phyloP scores from a whole-genome alignment of 1,140 invertebrate species.

The Lasioglossum albipes region DNA sequence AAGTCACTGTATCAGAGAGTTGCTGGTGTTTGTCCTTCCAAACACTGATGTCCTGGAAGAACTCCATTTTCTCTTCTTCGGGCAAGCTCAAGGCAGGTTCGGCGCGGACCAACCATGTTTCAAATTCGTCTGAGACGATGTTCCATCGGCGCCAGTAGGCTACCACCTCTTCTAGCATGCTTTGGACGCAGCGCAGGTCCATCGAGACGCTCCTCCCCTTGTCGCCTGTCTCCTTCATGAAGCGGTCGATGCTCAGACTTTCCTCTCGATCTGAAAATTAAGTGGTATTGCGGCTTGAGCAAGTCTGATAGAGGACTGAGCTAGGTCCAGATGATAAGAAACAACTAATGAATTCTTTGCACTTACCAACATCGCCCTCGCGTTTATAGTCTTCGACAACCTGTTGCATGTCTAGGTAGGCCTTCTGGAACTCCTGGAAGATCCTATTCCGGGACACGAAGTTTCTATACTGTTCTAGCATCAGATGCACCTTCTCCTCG shows the following conservation, averaged over 20 bases:
- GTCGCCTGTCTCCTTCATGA: constrained; percentile 91
- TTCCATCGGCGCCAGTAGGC: constrained; percentile 94
- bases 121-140: constrained; percentile 86
- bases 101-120: constrained; percentile 89
- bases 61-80: constrained; percentile 93
- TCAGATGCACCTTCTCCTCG: constrained; percentile 89
- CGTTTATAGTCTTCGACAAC: constrained; percentile 94
- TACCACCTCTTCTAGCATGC: constrained; percentile 93
- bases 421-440: constrained; percentile 96
- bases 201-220: constrained; percentile 94
- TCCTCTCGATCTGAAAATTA: constrained; percentile 85
- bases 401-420: constrained; percentile 94
- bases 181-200: constrained; percentile 93
- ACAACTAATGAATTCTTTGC: not conserved
- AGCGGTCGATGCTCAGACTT: constrained; percentile 88
- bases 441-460: constrained; percentile 95
- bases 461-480: constrained; percentile 93
- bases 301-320: not conserved
- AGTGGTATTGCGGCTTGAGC: too few relatives aligned
- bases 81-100: constrained; percentile 87
- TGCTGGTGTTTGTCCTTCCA: constrained; percentile 94
- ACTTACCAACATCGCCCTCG: constrained; percentile 88
- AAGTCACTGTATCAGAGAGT: constrained; percentile 91
- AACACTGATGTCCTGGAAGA: constrained; percentile 92
- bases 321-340: not conserved